Conservation (phyloP, 1,140 invertebrate species). For the Ceratina australensis region DNA sequence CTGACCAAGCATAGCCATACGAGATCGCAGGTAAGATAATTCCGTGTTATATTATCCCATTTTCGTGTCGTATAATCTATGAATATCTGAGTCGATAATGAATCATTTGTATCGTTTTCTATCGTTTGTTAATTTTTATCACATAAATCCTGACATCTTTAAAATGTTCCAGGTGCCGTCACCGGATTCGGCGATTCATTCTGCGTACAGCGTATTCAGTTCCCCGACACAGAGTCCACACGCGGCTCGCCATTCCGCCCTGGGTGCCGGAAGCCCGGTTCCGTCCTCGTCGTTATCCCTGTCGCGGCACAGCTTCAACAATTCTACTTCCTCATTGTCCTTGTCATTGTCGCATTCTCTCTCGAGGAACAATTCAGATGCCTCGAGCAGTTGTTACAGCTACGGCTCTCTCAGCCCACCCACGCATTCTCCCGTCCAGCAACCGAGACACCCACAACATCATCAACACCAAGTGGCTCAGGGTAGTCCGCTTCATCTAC, state of each 20-base stretch:
- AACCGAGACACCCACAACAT: slow-evolving; percentile 73
- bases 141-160: not conserved
- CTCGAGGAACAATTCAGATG: slow-evolving; percentile 93
- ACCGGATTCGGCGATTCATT: slow-evolving; percentile 92
- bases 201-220: slow-evolving; percentile 88
- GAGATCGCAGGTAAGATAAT: slow-evolving; percentile 70
- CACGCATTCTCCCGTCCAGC: slow-evolving; percentile 91
- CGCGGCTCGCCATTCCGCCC: slow-evolving; percentile 87
- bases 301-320: slow-evolving; percentile 78
- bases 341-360: slow-evolving; percentile 87
- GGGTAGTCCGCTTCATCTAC: slow-evolving; percentile 79
- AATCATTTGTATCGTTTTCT: too few species aligned
- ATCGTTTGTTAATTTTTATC: too few species aligned
- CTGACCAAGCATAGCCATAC: slow-evolving; percentile 77
- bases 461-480: slow-evolving; percentile 75
- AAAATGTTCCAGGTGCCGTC: slow-evolving; percentile 78
- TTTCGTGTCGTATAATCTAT: not conserved
- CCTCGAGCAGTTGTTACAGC: slow-evolving; percentile 91
- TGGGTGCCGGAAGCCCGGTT: slow-evolving; percentile 79
- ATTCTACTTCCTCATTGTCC: slow-evolving; percentile 77
- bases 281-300: slow-evolving; percentile 78
- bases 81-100: too few species aligned
- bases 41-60: too few species aligned
- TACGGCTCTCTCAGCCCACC: slow-evolving; percentile 88
- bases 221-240: slow-evolving; percentile 92